A percentile compares a stretch with the other conserved stretches of the same genome.
phyloP scores from a whole-genome alignment of 2,888 invertebrate genomes.

The Theodoxus fluviatilis region DNA sequence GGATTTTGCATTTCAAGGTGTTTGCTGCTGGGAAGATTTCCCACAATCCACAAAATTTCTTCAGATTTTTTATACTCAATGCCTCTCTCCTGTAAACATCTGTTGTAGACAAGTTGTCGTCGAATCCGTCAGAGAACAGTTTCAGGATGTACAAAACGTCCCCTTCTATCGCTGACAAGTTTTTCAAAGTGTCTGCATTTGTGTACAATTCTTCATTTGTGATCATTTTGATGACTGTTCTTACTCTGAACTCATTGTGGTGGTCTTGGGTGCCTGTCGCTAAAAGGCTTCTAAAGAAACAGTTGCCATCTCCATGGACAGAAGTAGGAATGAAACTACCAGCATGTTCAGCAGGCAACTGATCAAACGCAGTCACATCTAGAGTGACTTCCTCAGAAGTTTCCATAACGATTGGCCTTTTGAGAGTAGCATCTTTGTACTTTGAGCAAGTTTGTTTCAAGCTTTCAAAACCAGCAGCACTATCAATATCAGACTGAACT shows the following conservation, averaged over 20 bases:
- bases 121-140: no score
- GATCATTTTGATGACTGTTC: background rate
- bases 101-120: no score
- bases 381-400: background rate
- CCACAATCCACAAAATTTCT: no score
- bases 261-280: background rate
- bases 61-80: no score
- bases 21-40: no score
- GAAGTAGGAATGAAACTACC: background rate
- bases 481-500: background rate
- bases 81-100: no score
- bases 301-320: background rate
- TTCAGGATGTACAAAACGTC: no score
- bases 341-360: background rate
- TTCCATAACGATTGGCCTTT: background rate
- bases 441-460: no score
- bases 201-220: constrained; percentile 1
- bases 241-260: background rate
- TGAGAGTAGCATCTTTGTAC: background rate
- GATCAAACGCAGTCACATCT: background rate
- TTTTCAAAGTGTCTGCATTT: no score
- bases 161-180: no score
- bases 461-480: background rate
- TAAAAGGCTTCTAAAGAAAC: background rate
- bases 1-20: no score